phyloP scores from a whole-genome alignment of 37 sponge, comb jelly and placozoan genomes.

The Geodia barretti region DNA sequence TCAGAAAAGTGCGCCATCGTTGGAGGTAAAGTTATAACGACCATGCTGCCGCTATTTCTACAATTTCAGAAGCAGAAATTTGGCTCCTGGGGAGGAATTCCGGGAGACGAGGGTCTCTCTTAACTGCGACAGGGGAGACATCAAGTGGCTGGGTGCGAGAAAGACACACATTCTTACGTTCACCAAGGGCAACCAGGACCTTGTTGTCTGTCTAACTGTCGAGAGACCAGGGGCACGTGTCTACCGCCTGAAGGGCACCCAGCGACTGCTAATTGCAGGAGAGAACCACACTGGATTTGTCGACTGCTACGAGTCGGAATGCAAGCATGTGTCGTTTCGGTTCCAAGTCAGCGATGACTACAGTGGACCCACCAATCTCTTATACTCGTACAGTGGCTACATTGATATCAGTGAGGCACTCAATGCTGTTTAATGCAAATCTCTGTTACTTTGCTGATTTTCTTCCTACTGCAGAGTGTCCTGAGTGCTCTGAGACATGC shows the following conservation, averaged over 20 bases:
- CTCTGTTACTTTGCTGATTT: not conserved
- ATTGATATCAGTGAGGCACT: not conserved
- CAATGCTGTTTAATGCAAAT: not conserved
- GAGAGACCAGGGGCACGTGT: conserved; percentile 8
- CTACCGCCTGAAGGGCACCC: conserved; percentile 13
- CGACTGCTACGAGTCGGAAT: conserved; percentile 32
- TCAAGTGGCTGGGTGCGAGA: conserved; percentile 7
- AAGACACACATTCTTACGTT: conserved; percentile 6
- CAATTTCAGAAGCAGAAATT: not conserved
- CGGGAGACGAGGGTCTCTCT: not conserved
- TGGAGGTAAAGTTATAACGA: too few relatives aligned
- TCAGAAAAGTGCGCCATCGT: too few relatives aligned
- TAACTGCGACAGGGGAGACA: not conserved
- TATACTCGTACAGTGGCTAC: not conserved
- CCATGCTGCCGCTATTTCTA: too few relatives aligned
- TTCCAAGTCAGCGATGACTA: not conserved
- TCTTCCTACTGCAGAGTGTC: conserved; percentile 13
- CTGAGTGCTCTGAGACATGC: conserved; percentile 30
- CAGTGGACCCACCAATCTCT: not conserved
- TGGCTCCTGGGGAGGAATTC: not conserved
- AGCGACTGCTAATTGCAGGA: conserved; percentile 4
- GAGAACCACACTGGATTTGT: not conserved
- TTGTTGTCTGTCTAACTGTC: conserved; percentile 1
- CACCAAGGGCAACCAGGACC: not conserved
- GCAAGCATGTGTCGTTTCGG: conserved; percentile 28